Conservation (phyloP, 1,140 invertebrate species). For the Papilio aristodemus region DNA sequence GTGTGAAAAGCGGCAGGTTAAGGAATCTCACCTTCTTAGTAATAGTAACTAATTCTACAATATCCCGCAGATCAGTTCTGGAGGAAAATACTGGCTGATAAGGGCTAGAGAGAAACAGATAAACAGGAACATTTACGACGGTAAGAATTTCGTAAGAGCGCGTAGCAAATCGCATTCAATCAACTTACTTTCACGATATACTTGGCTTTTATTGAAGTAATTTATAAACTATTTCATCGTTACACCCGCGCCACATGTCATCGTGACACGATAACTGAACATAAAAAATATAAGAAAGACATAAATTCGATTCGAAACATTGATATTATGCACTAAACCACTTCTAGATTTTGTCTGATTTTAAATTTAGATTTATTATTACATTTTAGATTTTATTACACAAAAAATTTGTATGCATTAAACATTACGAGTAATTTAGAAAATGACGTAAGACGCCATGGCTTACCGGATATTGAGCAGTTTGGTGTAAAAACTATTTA, state of each 20-base stretch:
- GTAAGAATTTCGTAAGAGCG: conserved; percentile 31
- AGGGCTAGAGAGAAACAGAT: conserved; percentile 18
- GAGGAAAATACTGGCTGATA: background rate
- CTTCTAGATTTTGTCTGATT: conserved; percentile 52
- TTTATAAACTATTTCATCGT: conserved; percentile 65
- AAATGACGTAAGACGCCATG: conserved; percentile 47
- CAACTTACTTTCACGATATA: conserved; percentile 62
- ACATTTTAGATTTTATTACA: conserved; percentile 42
- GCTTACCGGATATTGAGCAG: conserved; percentile 42
- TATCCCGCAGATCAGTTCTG: background rate
- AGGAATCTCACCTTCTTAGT: no score
- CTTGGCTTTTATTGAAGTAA: conserved; percentile 55
- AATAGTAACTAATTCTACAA: no score
- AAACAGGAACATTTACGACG: conserved; percentile 30
- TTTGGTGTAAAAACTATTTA: conserved; percentile 40
- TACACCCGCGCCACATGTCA: conserved; percentile 65
- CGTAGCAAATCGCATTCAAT: conserved; percentile 41
- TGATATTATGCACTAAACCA: conserved; percentile 29
- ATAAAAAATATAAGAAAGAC: conserved; percentile 53
- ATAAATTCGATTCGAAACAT: conserved; percentile 30
- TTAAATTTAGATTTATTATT: conserved; percentile 36
- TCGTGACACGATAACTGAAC: conserved; percentile 63
- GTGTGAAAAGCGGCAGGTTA: no score
- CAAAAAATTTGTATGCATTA: conserved; percentile 46
- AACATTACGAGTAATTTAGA: conserved; percentile 46